Base-by-base conservation (phyloP, 2,888 invertebrate species). In the Phengaris arion region DNA sequence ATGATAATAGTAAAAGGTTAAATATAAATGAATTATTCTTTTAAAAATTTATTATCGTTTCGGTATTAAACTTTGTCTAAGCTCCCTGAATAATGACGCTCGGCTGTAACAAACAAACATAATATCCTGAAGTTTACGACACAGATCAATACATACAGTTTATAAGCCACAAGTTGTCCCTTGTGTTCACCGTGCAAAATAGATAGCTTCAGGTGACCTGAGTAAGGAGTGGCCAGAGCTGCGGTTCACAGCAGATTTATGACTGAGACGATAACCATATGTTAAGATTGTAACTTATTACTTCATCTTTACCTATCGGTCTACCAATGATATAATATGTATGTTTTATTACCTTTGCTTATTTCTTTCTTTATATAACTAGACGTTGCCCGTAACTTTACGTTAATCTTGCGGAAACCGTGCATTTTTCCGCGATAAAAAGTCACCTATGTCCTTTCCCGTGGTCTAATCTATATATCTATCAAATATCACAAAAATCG, bases 171-270 rank as follows among this genome's bases (percentile, higher is more conserved):
- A 69, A 48, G 69, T n/a, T 45, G 69, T 69, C 69, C 69, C 46
- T 46, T 48, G 69, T 68, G 13, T 22, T 12, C 48, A 69, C 46
- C 51, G 69, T 35, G 35, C 72, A 72, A 54, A 52, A 72, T 13
- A 52, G 72, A 72, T 72, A 72, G 52, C 52, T 70, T 6, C 35
- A 72, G 72, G 72, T 72, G 52, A 52, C 52, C 52, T 15, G 54
- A 72, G 52, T 52, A 52, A 54, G 22, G 72, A 35, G 72, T 35
- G 72, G 70, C 12, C 52, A 13, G 52, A 35, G 12, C 72, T 72
- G 72, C 35, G 72, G 72, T 72, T 72, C 72, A 7, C 70, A 2
- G 22, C 22, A 54, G 72, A 72, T 72, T 72, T 72, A 72, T 72
- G 72, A 54, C 72, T 13, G 13, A 70, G 70, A 70, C 70, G 15